Evolutionary conservation across 1,140 invertebrate genomes (phyloP), one percentile per base, ranked within the genome.

Genomic region (Arctopsyche grandis): DNA sequence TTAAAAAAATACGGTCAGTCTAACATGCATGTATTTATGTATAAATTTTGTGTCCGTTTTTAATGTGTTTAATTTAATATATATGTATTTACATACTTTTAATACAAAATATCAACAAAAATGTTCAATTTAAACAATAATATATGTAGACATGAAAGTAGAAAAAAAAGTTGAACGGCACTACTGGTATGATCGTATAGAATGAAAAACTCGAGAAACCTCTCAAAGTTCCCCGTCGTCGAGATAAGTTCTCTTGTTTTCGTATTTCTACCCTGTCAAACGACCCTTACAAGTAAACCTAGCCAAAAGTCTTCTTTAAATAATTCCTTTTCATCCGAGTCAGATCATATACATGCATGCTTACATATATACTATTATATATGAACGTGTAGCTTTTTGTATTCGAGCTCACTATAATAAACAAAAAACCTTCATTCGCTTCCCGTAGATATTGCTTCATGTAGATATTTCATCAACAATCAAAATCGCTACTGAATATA

Each of bases 211-310:
- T 14, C 48, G 10, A 38, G 29, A 38, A 38, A 52, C 48, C 16
- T 52, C 16, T 52, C 48, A 52, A 52, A 52, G 48, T 12, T 52
- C 10, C 10, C 12, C 48, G 48, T 52, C 48, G 48, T 52, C 16
- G 48, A 52, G 48, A 52, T 16, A 52, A 52, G 12, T 52, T 52
- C 48, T 52, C 48, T 52, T 52, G 48, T 52, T 52, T 52, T 52
- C 4, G 16, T 52, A 3, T 52, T 52, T 52, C 48, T 14, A 10
- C 16, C 12, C 48, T 52, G 48, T 52, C 48, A 52, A 52, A 52
- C 48, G 48, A 52, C 48, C 48, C 48, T 16, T 52, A 52, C 48
- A 16, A 14, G 16, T 52, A 52, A 52, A 52, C 48, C 48, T 10
- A 3, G 48, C 48, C 3, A 12, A 52, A 52, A 52, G 48, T 52